Base-by-base conservation (phyloP, 2,888 invertebrate genomes). In the Folsomia candida region DNA sequence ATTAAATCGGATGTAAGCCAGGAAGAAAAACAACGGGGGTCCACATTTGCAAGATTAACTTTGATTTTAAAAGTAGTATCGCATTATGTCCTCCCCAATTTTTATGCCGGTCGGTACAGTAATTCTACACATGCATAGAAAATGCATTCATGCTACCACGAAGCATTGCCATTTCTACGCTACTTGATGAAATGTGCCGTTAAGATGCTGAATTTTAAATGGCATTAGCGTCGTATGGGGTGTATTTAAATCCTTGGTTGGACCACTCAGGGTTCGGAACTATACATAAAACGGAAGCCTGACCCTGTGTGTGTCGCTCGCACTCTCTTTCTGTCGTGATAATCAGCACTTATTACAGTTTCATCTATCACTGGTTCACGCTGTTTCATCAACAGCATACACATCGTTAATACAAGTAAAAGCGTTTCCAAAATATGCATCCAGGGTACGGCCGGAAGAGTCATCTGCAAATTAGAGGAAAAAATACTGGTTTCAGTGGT, bases 1-100 rank as follows among this genome's bases (percentile, higher is more conserved):
- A 54, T 54, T 54, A 54, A 54, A 54, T 54, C 54, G 54, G 54
- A 54, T 54, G 54, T 54, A 54, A 54, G 54, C 18, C 20, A 20
- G 54, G 22, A 54, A 54, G 18, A 54, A 20, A 54, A 54, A 54
- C 54, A 54, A 22, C 54, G n/a, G 54, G 54, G 54, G 54, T 54
- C 54, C 54, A 54, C 54, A 54, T 54, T 22, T 54, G 37, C 6
- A 37, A 37, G 37, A 37, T 37, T 37, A 37, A 4, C 6, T 37
- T 37, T 37, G 37, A 37, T 37, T 37, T 37, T 37, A 9, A 37
- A 37, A n/a, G n/a, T n/a, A n/a, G n/a, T n/a, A n/a, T n/a, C n/a
- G n/a, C n/a, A n/a, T n/a, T n/a, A n/a, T n/a, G n/a, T n/a, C n/a
- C n/a, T n/a, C 37, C 14, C 4, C 14, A 14, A 37, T 37, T 37